These are phyloP conservation scores for Connochaetes taurinus DNA, from an alignment of 2,113 vertebrate genomes.

Conservation along the genomic window DNA sequence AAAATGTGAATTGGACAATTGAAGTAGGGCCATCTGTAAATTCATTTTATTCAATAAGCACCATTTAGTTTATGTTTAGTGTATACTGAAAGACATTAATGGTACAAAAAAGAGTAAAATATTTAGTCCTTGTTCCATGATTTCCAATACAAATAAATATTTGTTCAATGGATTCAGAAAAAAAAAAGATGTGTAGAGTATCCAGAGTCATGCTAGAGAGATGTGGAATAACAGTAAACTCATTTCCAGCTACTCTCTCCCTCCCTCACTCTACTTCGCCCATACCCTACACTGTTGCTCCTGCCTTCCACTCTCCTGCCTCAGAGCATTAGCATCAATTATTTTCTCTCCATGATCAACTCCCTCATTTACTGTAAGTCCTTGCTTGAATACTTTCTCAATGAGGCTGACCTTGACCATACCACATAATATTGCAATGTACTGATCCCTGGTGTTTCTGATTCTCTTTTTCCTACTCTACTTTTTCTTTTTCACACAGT, in stretches of 20 bases:
- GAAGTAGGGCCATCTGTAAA: neutral
- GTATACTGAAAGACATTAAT: neutral
- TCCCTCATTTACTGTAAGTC: neutral
- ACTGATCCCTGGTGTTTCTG: neutral
- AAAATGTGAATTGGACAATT: neutral
- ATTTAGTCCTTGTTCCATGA: neutral
- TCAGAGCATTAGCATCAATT: neutral
- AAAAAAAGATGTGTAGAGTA: neutral
- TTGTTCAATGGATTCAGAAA: neutral
- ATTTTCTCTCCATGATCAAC: neutral
- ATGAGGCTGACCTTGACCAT: neutral
- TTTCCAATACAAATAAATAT: neutral
- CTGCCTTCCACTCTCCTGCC: neutral
- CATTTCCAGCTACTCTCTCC: neutral
- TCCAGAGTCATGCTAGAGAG: neutral
- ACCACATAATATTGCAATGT: neutral
- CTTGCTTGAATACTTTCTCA: neutral
- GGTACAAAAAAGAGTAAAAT: neutral
- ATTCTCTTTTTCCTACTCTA: neutral
- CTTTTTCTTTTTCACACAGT: neutral
- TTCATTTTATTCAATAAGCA: neutral
- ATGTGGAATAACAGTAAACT: neutral
- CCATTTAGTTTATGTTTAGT: neutral
- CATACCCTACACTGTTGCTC: neutral
- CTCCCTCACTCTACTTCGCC: neutral